Conservation (phyloP, 2,113 vertebrate species). For the Sciurus niger region DNA sequence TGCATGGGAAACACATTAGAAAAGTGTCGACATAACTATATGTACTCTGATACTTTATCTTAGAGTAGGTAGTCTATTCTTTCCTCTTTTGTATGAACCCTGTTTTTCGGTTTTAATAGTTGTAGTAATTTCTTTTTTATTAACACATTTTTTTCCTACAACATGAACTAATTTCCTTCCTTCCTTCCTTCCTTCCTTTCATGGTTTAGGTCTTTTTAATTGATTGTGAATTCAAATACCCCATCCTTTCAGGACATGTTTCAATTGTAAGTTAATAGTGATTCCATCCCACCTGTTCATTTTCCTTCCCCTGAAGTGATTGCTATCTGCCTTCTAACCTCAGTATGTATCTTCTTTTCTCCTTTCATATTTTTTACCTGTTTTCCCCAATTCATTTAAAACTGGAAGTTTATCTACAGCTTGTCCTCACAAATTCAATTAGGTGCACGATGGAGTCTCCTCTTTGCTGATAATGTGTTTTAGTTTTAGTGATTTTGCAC, state of each 20-base stretch:
- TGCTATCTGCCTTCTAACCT: neutral
- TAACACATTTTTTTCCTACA: neutral
- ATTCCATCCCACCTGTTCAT: neutral
- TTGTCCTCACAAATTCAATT: neutral
- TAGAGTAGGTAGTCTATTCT: neutral
- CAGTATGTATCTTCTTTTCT: neutral
- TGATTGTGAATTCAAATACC: neutral
- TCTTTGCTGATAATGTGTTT: neutral
- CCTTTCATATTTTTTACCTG: neutral
- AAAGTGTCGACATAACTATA: neutral
- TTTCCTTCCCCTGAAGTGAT: neutral
- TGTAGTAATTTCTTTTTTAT: neutral
- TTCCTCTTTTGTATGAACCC: neutral
- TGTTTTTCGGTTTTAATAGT: neutral
- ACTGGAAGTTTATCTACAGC: neutral
- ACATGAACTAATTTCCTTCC: too few relatives aligned
- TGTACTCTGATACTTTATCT: neutral
- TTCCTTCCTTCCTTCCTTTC: neutral
- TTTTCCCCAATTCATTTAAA: neutral
- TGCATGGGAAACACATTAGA: neutral
- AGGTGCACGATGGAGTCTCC: neutral
- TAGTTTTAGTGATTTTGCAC: neutral
- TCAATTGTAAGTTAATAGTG: neutral
- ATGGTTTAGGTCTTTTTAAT: neutral
- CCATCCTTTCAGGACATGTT: neutral